These are phyloP conservation scores for Cathartes aura DNA, from an alignment of 2,113 vertebrate genomes.

Conservation along the genomic window DNA sequence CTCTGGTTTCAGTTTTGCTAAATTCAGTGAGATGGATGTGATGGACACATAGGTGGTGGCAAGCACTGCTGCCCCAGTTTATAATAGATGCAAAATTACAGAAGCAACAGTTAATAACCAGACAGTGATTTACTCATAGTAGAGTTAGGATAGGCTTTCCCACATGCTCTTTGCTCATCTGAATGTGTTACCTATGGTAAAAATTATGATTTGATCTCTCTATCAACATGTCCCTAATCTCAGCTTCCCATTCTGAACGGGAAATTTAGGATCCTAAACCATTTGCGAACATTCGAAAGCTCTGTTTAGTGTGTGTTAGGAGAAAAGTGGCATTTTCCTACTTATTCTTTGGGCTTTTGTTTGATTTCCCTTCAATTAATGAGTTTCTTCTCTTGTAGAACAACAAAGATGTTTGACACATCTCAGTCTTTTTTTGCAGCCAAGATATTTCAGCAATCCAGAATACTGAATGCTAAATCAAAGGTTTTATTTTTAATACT, in stretches of 20 bases:
- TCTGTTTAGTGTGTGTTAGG: not conserved
- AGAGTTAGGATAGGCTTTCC: not conserved
- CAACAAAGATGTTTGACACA: not conserved
- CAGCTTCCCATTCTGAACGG: not conserved
- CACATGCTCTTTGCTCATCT: not conserved
- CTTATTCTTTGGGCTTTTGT: not conserved
- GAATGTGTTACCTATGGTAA: not conserved
- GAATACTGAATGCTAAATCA: not conserved
- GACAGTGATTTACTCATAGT: not conserved
- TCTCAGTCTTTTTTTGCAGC: not conserved
- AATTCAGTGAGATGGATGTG: not conserved
- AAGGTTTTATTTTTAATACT: not conserved
- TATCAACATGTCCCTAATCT: not conserved
- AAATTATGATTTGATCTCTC: not conserved
- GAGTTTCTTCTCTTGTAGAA: not conserved
- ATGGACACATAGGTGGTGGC: not conserved
- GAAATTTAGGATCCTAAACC: not conserved
- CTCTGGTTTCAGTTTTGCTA: not conserved
- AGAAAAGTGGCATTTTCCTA: not conserved
- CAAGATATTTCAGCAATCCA: not conserved
- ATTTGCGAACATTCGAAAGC: not conserved
- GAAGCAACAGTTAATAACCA: not conserved
- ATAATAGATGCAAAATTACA: not conserved
- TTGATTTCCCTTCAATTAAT: not conserved
- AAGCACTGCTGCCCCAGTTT: not conserved